Evolutionary conservation across 1,140 invertebrate genomes (phyloP).

Genomic region (Micrasema minimum): DNA sequence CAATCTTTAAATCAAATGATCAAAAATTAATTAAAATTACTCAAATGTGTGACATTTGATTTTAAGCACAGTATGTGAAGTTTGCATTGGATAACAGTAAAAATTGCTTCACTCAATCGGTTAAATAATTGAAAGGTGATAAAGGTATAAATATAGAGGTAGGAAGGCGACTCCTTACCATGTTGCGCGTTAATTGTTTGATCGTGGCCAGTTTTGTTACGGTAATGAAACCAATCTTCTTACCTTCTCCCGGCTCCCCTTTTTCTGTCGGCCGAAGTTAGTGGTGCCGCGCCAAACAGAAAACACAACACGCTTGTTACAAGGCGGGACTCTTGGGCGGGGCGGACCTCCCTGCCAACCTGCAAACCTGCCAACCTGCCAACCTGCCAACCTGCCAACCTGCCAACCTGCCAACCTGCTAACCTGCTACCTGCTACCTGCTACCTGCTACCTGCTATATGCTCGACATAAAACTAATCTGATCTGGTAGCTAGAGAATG

Average conservation of each 20-base stretch:
- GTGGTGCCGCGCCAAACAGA: conserved; percentile 46
- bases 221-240: conserved; percentile 59
- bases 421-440: not conserved
- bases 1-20: conserved; percentile 27
- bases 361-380: too few relatives aligned
- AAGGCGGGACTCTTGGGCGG: conserved; percentile 17
- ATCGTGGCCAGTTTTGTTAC: conserved; percentile 53
- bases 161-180: conserved; percentile 54
- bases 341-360: not conserved
- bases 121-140: conserved; percentile 31
- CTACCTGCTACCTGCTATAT: not conserved
- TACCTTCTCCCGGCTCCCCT: conserved; percentile 85
- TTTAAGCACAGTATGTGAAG: conserved; percentile 22
- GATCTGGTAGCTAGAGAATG: too few relatives aligned
- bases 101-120: conserved; percentile 30
- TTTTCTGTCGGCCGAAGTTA: conserved; percentile 73
- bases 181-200: conserved; percentile 54
- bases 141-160: conserved; percentile 46
- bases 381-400: too few relatives aligned
- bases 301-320: conserved; percentile 52
- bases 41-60: conserved; percentile 21
- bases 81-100: conserved; percentile 17
- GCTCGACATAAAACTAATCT: not conserved
- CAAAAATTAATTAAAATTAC: conserved; percentile 8
- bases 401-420: too few relatives aligned